Evolutionary conservation across 2,797 vertebrate species (phyloP), one percentile per base, ranked within the genome.

Genomic region (Protonibea diacanthus): DNA sequence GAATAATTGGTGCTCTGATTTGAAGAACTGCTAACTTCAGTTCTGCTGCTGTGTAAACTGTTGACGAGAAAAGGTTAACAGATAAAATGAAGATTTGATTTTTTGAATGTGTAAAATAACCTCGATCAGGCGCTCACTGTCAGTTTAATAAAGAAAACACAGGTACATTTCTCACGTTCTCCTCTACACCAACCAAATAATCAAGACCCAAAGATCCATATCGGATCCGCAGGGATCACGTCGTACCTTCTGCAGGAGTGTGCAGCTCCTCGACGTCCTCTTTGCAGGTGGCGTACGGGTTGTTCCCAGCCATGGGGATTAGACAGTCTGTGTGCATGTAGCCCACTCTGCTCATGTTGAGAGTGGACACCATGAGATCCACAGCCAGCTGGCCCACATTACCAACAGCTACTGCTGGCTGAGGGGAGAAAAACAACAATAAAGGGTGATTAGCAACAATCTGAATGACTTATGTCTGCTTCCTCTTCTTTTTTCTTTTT

Each of bases 341-440:
- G 65, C 98, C 97, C 62, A 96, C 95, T 87, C 96, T 95, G 38
- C 80, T 89, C 95, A 99, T 96, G 78, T 93, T 84, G 13, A 99
- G 94, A 0, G 97, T 98, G 71, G 97, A 98, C 89, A 99, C 96
- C 20, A 99, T 90, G 66, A 99, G 95, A 89, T 99, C 98, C 83
- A 94, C 89, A 1, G 97, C 96, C 86, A 99, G 92, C 81, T 99
- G 98, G 27, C 96, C 98, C 74, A 99, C 97, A 70, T 99, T 99
- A 57, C 98, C 98, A 29, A 99, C 97, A 0, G 98, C 98, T 18
- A 99, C 96, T 1, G 96, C 97, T 23, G 98, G 98, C 98, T 99
- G 87, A 7, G 40, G 25, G 10, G 25, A 18, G 47, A 12, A 45
- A 38, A 10, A 60, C 15, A 67, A 27, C 20, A 64, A 29, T 4